Percentiles rank a stretch among this genome's conserved stretches.
Conservation (phyloP, 1,140 invertebrate genomes). For the Pomacea maculata region DNA sequence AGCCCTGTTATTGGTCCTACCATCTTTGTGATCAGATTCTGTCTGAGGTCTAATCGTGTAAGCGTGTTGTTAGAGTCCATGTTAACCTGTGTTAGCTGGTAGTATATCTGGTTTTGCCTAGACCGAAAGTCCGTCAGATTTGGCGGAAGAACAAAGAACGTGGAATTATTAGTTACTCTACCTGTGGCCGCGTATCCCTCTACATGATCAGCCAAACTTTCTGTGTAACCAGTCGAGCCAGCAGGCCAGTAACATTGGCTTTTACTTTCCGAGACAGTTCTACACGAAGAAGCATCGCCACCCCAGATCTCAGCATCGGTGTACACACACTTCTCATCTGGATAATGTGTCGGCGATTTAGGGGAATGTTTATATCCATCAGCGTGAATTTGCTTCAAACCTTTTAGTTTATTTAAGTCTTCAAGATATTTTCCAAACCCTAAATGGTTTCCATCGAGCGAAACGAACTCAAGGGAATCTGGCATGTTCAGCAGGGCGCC, state of each 20-base stretch:
- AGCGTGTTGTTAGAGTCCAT: conserved; percentile 14
- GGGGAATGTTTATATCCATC: neutral
- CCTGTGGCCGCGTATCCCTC: too few relatives aligned
- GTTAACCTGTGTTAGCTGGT: neutral
- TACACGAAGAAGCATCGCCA: too few relatives aligned
- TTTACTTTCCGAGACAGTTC: too few relatives aligned
- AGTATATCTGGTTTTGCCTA: conserved; percentile 20
- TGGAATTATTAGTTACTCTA: too few relatives aligned
- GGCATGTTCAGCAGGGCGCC: conserved; percentile 15
- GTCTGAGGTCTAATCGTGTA: neutral
- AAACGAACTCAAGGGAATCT: neutral
- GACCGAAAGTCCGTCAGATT: conserved; percentile 10
- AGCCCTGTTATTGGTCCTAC: conserved; percentile 27
- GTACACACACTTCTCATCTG: neutral
- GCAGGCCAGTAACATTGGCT: too few relatives aligned
- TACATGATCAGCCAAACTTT: too few relatives aligned
- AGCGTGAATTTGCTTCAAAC: neutral
- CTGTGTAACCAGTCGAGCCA: too few relatives aligned
- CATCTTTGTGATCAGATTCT: conserved; percentile 21
- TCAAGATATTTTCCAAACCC: conserved; percentile 6
- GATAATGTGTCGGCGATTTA: neutral
- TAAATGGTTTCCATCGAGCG: conserved; percentile 1
- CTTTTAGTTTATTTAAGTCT: neutral
- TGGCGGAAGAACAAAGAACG: conserved; percentile 18
- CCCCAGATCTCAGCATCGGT: too few relatives aligned